These are phyloP conservation scores for Drosophila virilis DNA, from an alignment of 1,140 invertebrate genomes.

Conservation along the genomic window DNA sequence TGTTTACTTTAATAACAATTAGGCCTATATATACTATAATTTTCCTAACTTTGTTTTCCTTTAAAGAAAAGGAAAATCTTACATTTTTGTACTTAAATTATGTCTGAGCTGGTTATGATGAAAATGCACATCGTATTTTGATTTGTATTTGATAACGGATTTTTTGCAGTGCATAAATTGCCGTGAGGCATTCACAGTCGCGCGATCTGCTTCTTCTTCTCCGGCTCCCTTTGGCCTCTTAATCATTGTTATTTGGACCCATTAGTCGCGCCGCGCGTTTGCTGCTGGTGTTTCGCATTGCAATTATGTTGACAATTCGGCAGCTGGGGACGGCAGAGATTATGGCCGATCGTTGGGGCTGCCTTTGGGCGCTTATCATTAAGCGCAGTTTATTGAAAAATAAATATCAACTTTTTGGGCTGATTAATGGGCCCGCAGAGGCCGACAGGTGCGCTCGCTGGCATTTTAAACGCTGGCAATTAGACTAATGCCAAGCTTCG, in stretches of 20 bases:
- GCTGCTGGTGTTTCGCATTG: constrained; percentile 75
- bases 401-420: constrained; percentile 44
- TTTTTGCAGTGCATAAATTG: background rate
- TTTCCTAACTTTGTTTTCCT: too few relatives aligned
- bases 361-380: constrained; percentile 67
- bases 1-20: too few relatives aligned
- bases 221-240: constrained; percentile 50
- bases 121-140: too few relatives aligned
- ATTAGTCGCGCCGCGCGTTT: constrained; percentile 62
- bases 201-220: background rate
- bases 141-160: background rate
- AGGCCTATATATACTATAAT: too few relatives aligned
- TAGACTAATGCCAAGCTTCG: constrained; percentile 39
- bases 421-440: constrained; percentile 67
- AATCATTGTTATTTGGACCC: constrained; percentile 79
- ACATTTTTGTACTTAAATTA: too few relatives aligned
- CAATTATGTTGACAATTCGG: constrained; percentile 79
- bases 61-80: too few relatives aligned
- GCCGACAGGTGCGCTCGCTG: constrained; percentile 60
- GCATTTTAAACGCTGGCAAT: constrained; percentile 46
- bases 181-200: constrained; percentile 2
- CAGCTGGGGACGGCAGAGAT: constrained; percentile 53
- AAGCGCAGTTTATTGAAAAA: constrained; percentile 77
- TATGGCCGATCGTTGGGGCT: constrained; percentile 30
- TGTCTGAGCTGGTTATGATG: too few relatives aligned